Evolutionary conservation across 2,797 vertebrate species (phyloP), one percentile per base, ranked within the genome.

Genomic region (Leontocebus nigricollis): DNA sequence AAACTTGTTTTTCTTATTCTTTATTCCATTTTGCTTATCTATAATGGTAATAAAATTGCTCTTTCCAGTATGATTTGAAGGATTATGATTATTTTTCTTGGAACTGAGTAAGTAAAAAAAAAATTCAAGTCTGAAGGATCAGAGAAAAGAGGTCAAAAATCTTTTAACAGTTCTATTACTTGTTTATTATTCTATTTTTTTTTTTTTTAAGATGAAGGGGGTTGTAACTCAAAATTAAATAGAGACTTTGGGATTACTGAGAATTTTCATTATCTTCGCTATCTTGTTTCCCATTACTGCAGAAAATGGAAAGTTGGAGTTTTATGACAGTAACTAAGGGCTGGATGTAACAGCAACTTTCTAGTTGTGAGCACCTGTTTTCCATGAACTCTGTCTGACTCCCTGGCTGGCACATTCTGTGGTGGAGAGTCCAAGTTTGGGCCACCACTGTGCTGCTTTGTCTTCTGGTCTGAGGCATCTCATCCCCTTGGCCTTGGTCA

Each of bases 241-340:
- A n/a, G 82, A 92, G 44, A 61, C 94, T 93, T 86, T 48, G 89
- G 48, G 59, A 76, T 96, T 88, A 52, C 44, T 81, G 67, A 92
- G 39, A 76, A 36, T 95, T 94, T 96, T 84, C n/a, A 55, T 85
- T 84, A 57, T 82, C 64, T 44, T 92, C 90, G 77, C 87, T 97
- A 7, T 93, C n/a, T 19, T 95, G n/a, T 96, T 98, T 97, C 86
- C 73, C 41, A 39, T 84, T 96, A 82, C 55, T 91, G 55, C 27
- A 93, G 96, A 96, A 93, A 94, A 92, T 6, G 48, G 30, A 72
- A 72, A 97, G 86, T 96, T 92, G 41, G 33, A 5, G 55, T 94
- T 97, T 97, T 95, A 95, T 96, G 70, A 88, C 90, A 94, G 90
- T 97, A 93, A 86, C 95, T 97, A 94, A 97, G 95, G 96, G 79